phyloP scores from a whole-genome alignment of 2,888 invertebrate genomes.

The Nemurella pictetii region DNA sequence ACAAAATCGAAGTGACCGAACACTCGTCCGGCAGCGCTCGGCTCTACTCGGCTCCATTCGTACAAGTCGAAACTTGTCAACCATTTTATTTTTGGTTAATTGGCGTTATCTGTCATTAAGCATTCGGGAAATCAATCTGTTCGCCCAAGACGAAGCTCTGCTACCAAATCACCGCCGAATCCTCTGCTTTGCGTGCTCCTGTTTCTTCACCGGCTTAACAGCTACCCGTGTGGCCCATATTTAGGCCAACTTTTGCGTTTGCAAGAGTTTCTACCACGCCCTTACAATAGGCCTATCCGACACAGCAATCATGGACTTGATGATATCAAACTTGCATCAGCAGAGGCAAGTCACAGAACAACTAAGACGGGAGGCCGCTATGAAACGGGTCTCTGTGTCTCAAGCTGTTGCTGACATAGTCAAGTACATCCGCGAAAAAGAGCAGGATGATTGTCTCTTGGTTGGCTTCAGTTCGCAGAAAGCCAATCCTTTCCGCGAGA shows the following conservation, averaged over 20 bases:
- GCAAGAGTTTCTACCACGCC: constrained; percentile 45
- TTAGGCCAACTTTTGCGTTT: constrained; percentile 18
- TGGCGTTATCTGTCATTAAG: not conserved
- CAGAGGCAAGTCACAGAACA: constrained; percentile 93
- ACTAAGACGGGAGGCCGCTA: constrained; percentile 85
- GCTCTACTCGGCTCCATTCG: too few species aligned
- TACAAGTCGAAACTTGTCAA: not conserved
- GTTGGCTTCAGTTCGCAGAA: constrained; percentile 93
- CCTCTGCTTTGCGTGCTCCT: not conserved
- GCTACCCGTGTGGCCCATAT: not conserved
- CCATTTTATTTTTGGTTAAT: not conserved
- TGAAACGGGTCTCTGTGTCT: constrained; percentile 84
- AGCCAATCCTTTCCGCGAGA: constrained; percentile 94
- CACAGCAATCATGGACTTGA: constrained; percentile 84
- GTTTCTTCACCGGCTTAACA: not conserved
- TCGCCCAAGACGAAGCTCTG: not conserved
- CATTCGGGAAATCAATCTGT: not conserved
- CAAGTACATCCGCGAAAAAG: constrained; percentile 87
- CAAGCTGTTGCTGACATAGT: constrained; percentile 91
- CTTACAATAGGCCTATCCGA: constrained; percentile 83
- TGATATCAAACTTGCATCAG: constrained; percentile 92
- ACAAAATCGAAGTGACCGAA: too few species aligned
- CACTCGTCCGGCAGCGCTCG: too few species aligned
- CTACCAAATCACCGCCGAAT: not conserved
- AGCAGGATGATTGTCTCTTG: constrained; percentile 89